A percentile compares a stretch with the other conserved stretches of the same genome.
Evolutionary conservation across 2,797 vertebrate genomes (phyloP).

Genomic region (Jordanella pulchra): DNA sequence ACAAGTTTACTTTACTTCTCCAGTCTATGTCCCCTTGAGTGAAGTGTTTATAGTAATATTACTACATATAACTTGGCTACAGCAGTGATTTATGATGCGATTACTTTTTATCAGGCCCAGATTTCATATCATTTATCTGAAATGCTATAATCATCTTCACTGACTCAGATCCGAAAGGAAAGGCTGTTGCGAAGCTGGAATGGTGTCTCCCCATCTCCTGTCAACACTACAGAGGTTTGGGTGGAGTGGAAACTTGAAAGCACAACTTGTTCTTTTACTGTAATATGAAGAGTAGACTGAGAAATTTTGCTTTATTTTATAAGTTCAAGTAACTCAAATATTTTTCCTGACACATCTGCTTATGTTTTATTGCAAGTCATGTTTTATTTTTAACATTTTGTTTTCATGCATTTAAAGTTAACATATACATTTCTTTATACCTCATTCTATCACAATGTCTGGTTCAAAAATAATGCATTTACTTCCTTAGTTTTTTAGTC

Average conservation of each 20-base stretch:
- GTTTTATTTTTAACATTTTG: background rate
- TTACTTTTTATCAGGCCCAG: constrained; percentile 5
- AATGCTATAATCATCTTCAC: background rate
- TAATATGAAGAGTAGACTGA: background rate
- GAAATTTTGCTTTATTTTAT: background rate
- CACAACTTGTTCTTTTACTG: background rate
- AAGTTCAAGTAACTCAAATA: background rate
- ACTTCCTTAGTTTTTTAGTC: constrained; percentile 1
- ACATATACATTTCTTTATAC: background rate
- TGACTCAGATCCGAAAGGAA: background rate
- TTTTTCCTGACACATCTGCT: background rate
- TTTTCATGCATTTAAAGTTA: background rate
- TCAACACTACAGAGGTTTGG: background rate
- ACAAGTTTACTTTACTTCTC: background rate
- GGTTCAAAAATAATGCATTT: background rate
- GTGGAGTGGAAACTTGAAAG: background rate
- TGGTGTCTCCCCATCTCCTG: background rate
- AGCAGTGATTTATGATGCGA: constrained; percentile 1
- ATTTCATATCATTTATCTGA: background rate
- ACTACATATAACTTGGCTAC: background rate
- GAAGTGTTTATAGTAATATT: background rate
- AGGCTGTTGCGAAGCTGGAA: background rate
- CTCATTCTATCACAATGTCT: background rate
- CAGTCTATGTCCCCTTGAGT: background rate
- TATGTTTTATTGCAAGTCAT: background rate